Evolutionary conservation across 2,888 invertebrate genomes (phyloP).

Genomic region (Hyposoter didymator): DNA sequence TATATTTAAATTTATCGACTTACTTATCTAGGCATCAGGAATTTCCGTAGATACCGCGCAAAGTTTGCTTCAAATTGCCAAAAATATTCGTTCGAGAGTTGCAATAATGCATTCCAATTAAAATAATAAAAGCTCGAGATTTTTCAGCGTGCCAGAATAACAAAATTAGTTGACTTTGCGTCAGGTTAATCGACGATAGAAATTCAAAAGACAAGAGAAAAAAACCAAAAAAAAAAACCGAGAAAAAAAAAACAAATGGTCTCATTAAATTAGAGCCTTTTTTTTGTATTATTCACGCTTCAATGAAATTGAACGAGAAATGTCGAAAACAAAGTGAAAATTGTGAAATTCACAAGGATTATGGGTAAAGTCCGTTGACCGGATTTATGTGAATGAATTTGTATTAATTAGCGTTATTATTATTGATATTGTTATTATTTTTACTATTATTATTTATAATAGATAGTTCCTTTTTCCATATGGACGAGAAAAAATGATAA

Average conservation of each 20-base stretch:
- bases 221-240: neutral
- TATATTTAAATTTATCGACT: neutral
- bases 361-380: constrained; percentile 66
- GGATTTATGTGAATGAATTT: constrained; percentile 62
- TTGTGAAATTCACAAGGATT: constrained; percentile 43
- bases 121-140: constrained; percentile 33
- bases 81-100: constrained; percentile 8
- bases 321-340: constrained; percentile 18
- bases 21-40: neutral
- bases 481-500: neutral
- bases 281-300: constrained; percentile 41
- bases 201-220: neutral
- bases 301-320: constrained; percentile 36
- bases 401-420: constrained; percentile 56
- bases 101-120: constrained; percentile 63
- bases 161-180: constrained; percentile 24
- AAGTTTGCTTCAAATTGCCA: neutral
- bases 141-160: constrained; percentile 22
- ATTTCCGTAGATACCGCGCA: neutral
- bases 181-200: neutral
- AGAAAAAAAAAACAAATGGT: neutral
- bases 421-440: constrained; percentile 39
- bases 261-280: constrained; percentile 15
- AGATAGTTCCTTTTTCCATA: constrained; percentile 36
- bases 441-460: constrained; percentile 44